Evolutionary conservation across 2,888 invertebrate genomes (phyloP).

Genomic region (Gasteruption jaculator): DNA sequence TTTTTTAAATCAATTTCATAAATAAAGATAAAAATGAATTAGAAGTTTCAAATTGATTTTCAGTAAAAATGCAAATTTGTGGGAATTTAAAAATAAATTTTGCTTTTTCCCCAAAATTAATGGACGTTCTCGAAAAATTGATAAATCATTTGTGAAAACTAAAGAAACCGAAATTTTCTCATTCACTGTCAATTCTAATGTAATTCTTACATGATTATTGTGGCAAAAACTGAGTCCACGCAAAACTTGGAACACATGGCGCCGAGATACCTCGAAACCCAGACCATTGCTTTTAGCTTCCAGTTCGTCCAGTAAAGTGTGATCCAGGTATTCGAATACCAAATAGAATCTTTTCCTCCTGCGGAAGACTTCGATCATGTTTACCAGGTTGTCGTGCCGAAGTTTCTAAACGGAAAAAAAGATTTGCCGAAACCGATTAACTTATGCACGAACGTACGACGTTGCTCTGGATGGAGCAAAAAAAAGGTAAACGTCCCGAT

Average conservation of each 20-base stretch:
- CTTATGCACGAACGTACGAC: too few relatives aligned
- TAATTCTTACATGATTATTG: conserved; percentile 67
- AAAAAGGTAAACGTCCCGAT: not conserved
- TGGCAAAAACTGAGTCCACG: conserved; percentile 80
- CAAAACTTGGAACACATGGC: conserved; percentile 77
- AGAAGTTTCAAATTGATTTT: too few relatives aligned
- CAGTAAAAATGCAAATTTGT: too few relatives aligned
- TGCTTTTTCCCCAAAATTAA: too few relatives aligned
- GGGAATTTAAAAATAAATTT: too few relatives aligned
- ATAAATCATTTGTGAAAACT: too few relatives aligned
- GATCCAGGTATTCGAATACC: conserved; percentile 84
- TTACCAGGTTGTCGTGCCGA: conserved; percentile 82
- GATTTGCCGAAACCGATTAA: too few relatives aligned
- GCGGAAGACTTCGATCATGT: conserved; percentile 84
- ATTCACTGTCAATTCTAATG: conserved; percentile 3
- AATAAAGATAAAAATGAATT: too few relatives aligned
- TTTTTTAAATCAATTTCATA: too few relatives aligned
- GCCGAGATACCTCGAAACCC: conserved; percentile 68
- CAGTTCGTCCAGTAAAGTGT: conserved; percentile 79
- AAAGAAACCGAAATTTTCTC: too few relatives aligned
- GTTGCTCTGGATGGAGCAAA: too few relatives aligned
- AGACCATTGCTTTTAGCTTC: conserved; percentile 69
- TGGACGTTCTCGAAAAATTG: too few relatives aligned
- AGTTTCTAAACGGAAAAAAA: conserved; percentile 62
- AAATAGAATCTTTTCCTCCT: conserved; percentile 79